Base-by-base conservation (phyloP, 2,888 invertebrate genomes). In the Pseudoips prasinana region DNA sequence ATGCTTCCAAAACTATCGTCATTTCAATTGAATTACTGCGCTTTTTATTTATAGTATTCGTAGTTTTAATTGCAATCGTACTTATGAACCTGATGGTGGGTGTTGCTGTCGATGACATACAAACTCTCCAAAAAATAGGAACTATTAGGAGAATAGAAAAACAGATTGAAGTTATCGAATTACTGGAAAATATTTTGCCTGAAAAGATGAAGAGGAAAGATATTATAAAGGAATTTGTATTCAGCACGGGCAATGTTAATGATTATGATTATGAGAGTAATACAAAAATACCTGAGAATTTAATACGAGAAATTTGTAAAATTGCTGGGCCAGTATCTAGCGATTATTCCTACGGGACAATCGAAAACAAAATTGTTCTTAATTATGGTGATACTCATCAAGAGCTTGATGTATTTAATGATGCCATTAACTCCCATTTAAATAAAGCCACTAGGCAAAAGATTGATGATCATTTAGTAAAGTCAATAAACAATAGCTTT, bases 1-100 rank as follows among this genome's bases (percentile, higher is more conserved):
- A 83, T 42, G 64, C 82, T 0, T 76, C 81, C 0, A 88, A 81
- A 1, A 62, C 84, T 8, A 59, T 84, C 20, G 65, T 90, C 17
- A 81, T 90, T 0, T n/a, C n/a, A n/a, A n/a, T n/a, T n/a, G n/a
- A n/a, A n/a, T n/a, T n/a, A n/a, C n/a, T n/a, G n/a, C 73, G 90
- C 27, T 51, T 90, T 0, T 80, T 91, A 14, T 90, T 91, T 49
- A 63, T 90, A 0, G 46, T 88, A 2, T 91, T 91, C 43, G 59
- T 91, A 0, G 73, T 91, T 14, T 54, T 91, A 38, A 90, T 90
- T 20, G 87, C 90, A 3, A 90, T 91, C 25, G 90, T 91, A 0
- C 68, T 91, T 7, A 91, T 91, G 90, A 91, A 91, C 56, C 67
- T 91, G 23, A 73, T 91, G 56, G 89, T 91, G 0, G 91, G 91